Evolutionary conservation across 2,797 vertebrate genomes (phyloP).

Genomic region (Oreortyx pictus): DNA sequence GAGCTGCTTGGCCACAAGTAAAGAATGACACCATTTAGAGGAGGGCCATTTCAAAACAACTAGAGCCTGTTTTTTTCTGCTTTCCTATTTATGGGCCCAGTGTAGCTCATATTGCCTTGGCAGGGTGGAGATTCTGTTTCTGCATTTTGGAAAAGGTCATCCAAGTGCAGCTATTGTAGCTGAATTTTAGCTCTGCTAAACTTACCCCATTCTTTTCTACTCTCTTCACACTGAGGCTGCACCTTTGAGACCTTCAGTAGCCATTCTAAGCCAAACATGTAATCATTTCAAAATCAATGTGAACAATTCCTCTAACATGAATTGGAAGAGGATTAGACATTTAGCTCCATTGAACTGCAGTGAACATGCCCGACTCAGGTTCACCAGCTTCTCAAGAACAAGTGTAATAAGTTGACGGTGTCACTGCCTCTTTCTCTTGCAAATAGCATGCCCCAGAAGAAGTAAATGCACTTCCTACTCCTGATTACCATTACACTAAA

Average conservation of each 20-base stretch:
- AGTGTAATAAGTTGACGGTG: neutral
- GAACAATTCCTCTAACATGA: neutral
- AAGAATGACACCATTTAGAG: neutral
- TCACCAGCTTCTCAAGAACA: constrained; percentile 9
- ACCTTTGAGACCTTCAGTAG: neutral
- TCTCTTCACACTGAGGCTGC: neutral
- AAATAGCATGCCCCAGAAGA: neutral
- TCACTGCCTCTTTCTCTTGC: neutral
- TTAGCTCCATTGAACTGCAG: neutral
- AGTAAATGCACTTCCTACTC: neutral
- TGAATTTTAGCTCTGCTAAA: neutral
- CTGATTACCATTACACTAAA: neutral
- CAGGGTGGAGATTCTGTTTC: neutral
- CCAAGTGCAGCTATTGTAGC: neutral
- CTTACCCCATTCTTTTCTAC: neutral
- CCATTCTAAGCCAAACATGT: neutral
- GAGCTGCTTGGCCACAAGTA: constrained; percentile 11
- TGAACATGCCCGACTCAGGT: neutral
- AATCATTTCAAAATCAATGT: neutral
- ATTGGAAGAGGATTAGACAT: constrained; percentile 45
- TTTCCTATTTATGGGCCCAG: neutral
- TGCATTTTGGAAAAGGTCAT: constrained; percentile 2
- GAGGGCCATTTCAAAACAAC: neutral
- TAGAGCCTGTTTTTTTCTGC: neutral
- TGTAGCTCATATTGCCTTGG: neutral